phyloP scores from a whole-genome alignment of 2,113 vertebrate species.

The Leptocoma aspasia region DNA sequence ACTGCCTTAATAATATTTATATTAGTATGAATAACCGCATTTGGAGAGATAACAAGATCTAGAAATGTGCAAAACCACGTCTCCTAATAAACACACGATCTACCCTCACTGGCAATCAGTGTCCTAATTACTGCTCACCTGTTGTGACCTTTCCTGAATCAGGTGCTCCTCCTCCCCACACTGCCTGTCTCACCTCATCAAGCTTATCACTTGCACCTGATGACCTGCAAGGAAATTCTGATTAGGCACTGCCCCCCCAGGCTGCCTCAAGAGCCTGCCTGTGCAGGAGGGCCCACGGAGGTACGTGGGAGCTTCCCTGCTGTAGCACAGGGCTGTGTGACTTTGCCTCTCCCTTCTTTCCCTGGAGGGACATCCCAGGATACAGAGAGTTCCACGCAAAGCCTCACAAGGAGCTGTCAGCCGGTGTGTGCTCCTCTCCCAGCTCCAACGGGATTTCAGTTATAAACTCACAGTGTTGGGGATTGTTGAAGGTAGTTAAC shows the following conservation, averaged over 20 bases:
- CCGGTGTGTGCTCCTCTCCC: not conserved
- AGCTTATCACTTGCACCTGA: not conserved
- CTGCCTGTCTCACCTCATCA: not conserved
- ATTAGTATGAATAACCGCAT: not conserved
- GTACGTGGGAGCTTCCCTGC: fast-evolving
- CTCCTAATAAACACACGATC: not conserved
- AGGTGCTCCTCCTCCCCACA: not conserved
- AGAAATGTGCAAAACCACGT: not conserved
- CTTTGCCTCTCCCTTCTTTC: not conserved
- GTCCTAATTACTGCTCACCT: not conserved
- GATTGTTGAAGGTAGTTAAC: not conserved
- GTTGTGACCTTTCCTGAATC: not conserved
- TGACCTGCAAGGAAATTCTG: not conserved
- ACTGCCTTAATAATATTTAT: not conserved
- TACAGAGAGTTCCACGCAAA: fast-evolving
- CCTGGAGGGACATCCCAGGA: not conserved
- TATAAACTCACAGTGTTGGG: fast-evolving
- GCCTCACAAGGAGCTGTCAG: not conserved
- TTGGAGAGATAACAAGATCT: not conserved
- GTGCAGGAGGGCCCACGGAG: not conserved
- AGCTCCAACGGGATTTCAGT: fast-evolving
- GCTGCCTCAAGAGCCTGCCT: not conserved
- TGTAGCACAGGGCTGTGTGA: not conserved
- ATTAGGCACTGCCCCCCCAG: not conserved
- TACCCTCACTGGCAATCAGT: not conserved